phyloP scores from a whole-genome alignment of 2,797 vertebrate genomes.

The Malurus leucopterus region DNA sequence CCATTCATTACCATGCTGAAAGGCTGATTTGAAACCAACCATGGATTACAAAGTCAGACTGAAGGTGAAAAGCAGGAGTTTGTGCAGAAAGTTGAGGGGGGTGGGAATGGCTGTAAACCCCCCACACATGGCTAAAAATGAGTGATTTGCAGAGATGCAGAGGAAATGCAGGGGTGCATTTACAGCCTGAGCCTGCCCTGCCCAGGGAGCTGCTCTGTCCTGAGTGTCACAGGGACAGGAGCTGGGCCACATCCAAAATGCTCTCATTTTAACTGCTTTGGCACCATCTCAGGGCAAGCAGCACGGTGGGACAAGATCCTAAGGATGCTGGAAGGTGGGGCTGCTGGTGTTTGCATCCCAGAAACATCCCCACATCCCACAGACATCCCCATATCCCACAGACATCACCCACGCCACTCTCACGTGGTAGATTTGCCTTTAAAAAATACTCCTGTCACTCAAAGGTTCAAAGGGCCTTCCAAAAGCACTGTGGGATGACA shows the following conservation, averaged over 20 bases:
- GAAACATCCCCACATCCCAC: neutral
- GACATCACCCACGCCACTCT: neutral
- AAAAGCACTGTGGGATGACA: neutral
- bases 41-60: conserved; percentile 28
- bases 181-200: neutral
- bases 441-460: neutral
- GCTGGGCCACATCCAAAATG: no score
- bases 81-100: neutral
- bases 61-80: conserved; percentile 29
- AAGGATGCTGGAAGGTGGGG: neutral
- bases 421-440: neutral
- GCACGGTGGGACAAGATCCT: neutral
- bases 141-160: neutral
- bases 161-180: neutral
- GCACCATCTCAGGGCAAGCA: neutral
- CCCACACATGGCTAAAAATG: neutral
- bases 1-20: conserved; percentile 38
- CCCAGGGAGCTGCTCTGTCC: neutral
- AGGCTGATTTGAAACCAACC: conserved; percentile 10
- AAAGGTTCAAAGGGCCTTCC: neutral
- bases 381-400: no score
- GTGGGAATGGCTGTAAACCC: neutral
- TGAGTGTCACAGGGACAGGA: no score
- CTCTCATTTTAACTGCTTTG: neutral
- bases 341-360: neutral